Evolutionary conservation across 2,888 invertebrate species (phyloP).

Genomic region (Augochlorella aurata): DNA sequence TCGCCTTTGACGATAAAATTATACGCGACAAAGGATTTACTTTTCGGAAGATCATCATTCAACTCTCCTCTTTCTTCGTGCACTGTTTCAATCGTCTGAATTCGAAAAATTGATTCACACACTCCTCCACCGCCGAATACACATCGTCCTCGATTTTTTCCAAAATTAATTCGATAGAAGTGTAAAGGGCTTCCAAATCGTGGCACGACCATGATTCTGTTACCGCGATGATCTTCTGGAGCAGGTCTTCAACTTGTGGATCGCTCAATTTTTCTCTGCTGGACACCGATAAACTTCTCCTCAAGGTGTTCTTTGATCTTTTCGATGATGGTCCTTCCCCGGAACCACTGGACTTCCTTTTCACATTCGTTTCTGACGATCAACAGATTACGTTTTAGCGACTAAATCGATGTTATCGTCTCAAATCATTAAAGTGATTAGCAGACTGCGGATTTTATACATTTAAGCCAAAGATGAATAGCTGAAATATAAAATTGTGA

Average conservation of each 20-base stretch:
- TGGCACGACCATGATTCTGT: conserved; percentile 75
- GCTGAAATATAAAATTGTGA: too few relatives aligned
- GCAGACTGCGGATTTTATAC: too few relatives aligned
- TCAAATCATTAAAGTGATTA: too few relatives aligned
- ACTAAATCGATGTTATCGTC: too few relatives aligned
- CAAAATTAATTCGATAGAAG: conserved; percentile 65
- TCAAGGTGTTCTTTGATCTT: conserved; percentile 64
- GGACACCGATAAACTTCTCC: conserved; percentile 41
- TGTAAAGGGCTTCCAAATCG: conserved; percentile 72
- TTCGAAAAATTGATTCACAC: conserved; percentile 64
- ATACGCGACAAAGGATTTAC: too few relatives aligned
- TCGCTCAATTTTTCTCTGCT: conserved; percentile 65
- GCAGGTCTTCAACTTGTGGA: conserved; percentile 69
- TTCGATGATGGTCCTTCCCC: conserved; percentile 70
- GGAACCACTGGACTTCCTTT: conserved; percentile 70
- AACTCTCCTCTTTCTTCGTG: conserved; percentile 54
- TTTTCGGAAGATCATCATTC: not conserved
- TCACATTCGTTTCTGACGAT: conserved; percentile 64
- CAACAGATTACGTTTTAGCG: not conserved
- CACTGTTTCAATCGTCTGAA: conserved; percentile 32
- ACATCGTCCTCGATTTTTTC: conserved; percentile 64
- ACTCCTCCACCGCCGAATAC: conserved; percentile 58
- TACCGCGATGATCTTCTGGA: conserved; percentile 65
- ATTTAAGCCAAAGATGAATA: too few relatives aligned
- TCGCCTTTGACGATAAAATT: not conserved